Percentiles rank a stretch among this genome's conserved stretches.
Evolutionary conservation across 1,140 invertebrate species (phyloP).

Genomic region (Drosophila nikananu): DNA sequence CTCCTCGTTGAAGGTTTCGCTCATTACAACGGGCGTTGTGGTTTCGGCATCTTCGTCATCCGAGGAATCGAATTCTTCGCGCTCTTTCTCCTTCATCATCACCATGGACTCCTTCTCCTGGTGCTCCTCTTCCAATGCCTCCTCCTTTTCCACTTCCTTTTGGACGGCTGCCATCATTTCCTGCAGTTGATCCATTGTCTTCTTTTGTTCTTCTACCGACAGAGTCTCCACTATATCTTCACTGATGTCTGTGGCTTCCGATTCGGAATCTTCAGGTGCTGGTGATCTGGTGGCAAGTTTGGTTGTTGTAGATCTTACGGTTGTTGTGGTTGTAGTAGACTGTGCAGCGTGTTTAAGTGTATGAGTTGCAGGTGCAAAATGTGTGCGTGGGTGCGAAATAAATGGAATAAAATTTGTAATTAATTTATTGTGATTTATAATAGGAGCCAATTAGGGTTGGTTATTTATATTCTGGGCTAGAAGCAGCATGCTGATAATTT

Average conservation of each 20-base stretch:
- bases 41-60: slow-evolving; percentile 63
- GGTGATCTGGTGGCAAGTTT: slow-evolving; percentile 44
- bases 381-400: slow-evolving; percentile 60
- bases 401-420: slow-evolving; percentile 65
- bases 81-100: slow-evolving; percentile 33
- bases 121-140: slow-evolving; percentile 23
- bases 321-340: slow-evolving; percentile 45
- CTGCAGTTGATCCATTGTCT: slow-evolving; percentile 32
- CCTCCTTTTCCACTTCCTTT: slow-evolving; percentile 31
- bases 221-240: slow-evolving; percentile 26
- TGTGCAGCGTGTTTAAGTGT: slow-evolving; percentile 42
- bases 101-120: slow-evolving; percentile 16
- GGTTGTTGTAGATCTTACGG: slow-evolving; percentile 32
- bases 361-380: slow-evolving; percentile 42
- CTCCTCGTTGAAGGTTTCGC: slow-evolving; percentile 72
- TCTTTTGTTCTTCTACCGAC: slow-evolving; percentile 1
- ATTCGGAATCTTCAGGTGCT: slow-evolving; percentile 40
- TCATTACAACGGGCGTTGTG: slow-evolving; percentile 60
- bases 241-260: slow-evolving; percentile 45
- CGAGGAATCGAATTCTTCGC: slow-evolving; percentile 70
- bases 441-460: slow-evolving; percentile 31
- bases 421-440: slow-evolving; percentile 37
- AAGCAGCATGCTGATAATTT: slow-evolving; percentile 37
- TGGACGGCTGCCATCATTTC: slow-evolving; percentile 48
- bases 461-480: slow-evolving; percentile 4